phyloP scores from a whole-genome alignment of 2,797 vertebrate genomes.

The Chiroxiphia lanceolata region DNA sequence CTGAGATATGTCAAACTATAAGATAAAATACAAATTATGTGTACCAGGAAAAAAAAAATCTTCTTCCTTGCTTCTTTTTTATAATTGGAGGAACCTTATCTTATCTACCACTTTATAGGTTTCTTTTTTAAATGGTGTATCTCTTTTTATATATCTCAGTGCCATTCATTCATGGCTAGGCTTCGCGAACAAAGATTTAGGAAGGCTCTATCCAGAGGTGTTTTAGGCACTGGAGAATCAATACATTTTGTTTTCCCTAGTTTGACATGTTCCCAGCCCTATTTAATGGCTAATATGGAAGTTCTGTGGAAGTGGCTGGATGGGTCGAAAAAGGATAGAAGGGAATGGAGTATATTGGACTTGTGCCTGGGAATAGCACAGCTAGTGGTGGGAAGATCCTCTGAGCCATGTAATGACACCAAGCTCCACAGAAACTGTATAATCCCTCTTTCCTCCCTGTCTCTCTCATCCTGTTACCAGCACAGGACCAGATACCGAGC shows the following conservation, averaged over 20 bases:
- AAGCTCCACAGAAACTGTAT: background rate
- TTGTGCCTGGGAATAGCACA: background rate
- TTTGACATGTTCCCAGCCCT: background rate
- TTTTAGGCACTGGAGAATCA: accelerated
- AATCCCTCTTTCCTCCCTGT: background rate
- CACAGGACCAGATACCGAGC: background rate
- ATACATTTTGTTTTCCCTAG: background rate
- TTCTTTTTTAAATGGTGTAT: background rate
- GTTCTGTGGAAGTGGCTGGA: background rate
- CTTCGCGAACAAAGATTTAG: too few relatives aligned
- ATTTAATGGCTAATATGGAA: background rate
- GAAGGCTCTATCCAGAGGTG: too few relatives aligned
- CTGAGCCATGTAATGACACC: background rate
- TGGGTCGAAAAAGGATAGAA: background rate
- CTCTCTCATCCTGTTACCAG: background rate
- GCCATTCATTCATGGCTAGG: too few relatives aligned
- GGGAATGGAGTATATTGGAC: background rate
- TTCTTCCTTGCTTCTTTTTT: background rate
- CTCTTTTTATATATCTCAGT: background rate
- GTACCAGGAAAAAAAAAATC: background rate
- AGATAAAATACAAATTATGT: background rate
- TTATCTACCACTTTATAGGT: background rate
- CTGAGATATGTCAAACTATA: background rate
- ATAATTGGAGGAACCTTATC: background rate
- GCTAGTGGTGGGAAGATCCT: background rate